phyloP scores from a whole-genome alignment of 1,140 invertebrate species.

The Rhynchophorus ferrugineus region DNA sequence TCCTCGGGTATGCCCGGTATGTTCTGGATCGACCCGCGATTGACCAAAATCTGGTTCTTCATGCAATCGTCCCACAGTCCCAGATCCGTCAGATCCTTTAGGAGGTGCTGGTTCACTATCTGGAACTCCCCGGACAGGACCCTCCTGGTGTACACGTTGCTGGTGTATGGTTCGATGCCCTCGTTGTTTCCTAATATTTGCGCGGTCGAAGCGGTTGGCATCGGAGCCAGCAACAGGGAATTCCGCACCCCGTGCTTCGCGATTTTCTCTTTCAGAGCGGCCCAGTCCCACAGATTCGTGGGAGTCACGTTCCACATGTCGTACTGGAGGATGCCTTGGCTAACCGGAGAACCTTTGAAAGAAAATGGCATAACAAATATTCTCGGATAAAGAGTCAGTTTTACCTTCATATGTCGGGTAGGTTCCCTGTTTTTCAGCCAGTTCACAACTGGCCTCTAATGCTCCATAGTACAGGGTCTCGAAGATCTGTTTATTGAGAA shows the following conservation, averaged over 20 bases:
- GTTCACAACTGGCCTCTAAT: slow-evolving; percentile 91
- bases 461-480: slow-evolving; percentile 98
- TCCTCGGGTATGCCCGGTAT: slow-evolving; percentile 84
- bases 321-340: slow-evolving; percentile 94
- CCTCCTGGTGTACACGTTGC: slow-evolving; percentile 90
- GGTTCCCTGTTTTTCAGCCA: slow-evolving; percentile 77
- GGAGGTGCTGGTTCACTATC: slow-evolving; percentile 87
- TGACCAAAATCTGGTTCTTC: slow-evolving; percentile 89
- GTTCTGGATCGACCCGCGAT: slow-evolving; percentile 90
- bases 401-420: slow-evolving; percentile 77
- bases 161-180: slow-evolving; percentile 96
- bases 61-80: slow-evolving; percentile 94
- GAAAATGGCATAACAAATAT: not conserved
- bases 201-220: slow-evolving; percentile 98
- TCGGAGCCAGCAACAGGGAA: slow-evolving; percentile 90
- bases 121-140: slow-evolving; percentile 77
- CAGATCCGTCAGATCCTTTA: slow-evolving; percentile 85
- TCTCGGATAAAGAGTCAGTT: no score
- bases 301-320: slow-evolving; percentile 97
- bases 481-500: slow-evolving; percentile 94
- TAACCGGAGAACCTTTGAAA: slow-evolving; percentile 76
- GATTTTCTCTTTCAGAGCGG: slow-evolving; percentile 75
- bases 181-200: slow-evolving; percentile 99
- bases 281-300: slow-evolving; percentile 87
- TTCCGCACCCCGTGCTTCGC: slow-evolving; percentile 88